Evolutionary conservation across 2,113 vertebrate species (phyloP), one percentile per base, ranked within the genome.

Genomic region (human (Homo sapiens)): DNA sequence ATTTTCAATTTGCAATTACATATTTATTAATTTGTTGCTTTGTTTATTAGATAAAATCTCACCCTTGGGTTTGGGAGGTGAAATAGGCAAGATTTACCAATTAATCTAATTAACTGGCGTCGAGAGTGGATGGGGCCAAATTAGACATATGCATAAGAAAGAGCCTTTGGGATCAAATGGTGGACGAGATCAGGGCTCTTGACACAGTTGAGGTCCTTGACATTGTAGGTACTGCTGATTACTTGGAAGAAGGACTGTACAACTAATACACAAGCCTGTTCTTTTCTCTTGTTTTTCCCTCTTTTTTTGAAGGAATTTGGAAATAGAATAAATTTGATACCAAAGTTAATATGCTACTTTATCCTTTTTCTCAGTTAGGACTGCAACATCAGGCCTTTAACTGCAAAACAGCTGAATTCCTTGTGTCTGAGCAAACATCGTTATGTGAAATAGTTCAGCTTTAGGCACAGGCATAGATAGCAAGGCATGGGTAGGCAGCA

Each of bases 41-140:
- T 91, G 8, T 40, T 97, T 86, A 66, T 50, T 86, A 86, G 32
- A 16, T 93, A 93, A 94, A 78, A 81, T 94, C 10, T 86, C 16
- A 87, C 14, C 2, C 0, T 90, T 14, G 9, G 8, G 12, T 79
- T 66, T 88, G 68, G 25, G n/a, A 76, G 30, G 18, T 88, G 61
- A 93, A 89, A 52, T 59, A 83, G 27, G 35, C 22, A 57, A 75
- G 8, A 0, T 79, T 84, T 95, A 23, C 35, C 30, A 45, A 43
- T 76, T n/a, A 81, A 86, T 93, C 22, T 27, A 89, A 83, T 94
- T 43, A 76, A 78, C 22, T 85, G 7, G 25, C 57, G 17, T n/a
- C 12, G 9, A 84, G 4, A 14, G 32, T 91, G 59, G 17, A 22
- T 43, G 50, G 30, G n/a, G 4, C 16, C 13, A 82, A 76, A 70